phyloP scores from a whole-genome alignment of 1,140 invertebrate species.

The Neuroterus valhalla region DNA sequence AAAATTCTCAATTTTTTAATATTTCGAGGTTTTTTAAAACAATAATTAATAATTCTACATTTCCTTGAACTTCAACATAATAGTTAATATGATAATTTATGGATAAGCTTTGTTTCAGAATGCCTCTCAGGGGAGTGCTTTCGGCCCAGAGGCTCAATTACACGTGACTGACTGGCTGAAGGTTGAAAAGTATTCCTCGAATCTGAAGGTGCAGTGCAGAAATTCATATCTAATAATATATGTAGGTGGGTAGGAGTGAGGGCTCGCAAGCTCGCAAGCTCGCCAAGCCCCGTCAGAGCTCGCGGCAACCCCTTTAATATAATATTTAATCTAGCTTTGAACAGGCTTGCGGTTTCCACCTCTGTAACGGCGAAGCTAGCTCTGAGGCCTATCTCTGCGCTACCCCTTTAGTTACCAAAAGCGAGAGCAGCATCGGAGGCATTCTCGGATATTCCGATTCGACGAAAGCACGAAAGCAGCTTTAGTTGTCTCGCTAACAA shows the following conservation, averaged over 20 bases:
- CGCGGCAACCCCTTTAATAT: constrained; percentile 74
- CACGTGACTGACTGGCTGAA: constrained; percentile 22
- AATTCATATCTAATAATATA: constrained; percentile 35
- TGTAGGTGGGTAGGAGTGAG: constrained; percentile 33
- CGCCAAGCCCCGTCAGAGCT: constrained; percentile 55
- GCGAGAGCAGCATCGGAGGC: constrained; percentile 41
- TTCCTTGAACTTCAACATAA: too few species aligned
- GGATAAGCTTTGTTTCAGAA: background rate
- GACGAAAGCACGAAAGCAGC: constrained; percentile 43
- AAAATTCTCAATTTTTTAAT: too few species aligned
- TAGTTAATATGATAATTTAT: too few species aligned
- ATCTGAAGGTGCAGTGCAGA: constrained; percentile 27
- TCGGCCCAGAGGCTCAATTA: constrained; percentile 42
- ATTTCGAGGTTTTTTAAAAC: too few species aligned
- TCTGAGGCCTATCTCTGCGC: constrained; percentile 55
- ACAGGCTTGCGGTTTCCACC: constrained; percentile 73
- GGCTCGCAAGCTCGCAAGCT: background rate
- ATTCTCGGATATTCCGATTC: constrained; percentile 44
- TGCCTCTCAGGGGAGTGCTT: constrained; percentile 33
- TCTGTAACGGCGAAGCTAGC: constrained; percentile 67
- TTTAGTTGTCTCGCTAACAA: constrained; percentile 52
- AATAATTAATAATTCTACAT: too few species aligned
- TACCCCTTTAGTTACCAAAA: constrained; percentile 51
- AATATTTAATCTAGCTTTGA: constrained; percentile 76
- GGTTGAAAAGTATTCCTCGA: background rate